phyloP scores from a whole-genome alignment of 2,113 vertebrate species.

The Pomatorhinus ruficollis region DNA sequence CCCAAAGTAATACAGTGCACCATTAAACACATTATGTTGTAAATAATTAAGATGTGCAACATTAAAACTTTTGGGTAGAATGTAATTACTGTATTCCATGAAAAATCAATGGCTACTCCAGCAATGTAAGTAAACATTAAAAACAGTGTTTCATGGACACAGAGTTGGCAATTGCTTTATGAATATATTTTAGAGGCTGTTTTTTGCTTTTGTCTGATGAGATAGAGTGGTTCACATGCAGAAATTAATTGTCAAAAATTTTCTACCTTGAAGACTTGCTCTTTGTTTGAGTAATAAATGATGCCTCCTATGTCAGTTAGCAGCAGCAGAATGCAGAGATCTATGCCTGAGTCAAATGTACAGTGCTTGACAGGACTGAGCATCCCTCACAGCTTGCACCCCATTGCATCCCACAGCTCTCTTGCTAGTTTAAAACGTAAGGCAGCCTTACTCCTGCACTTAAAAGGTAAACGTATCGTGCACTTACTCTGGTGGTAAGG shows the following conservation, averaged over 20 bases:
- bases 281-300: neutral
- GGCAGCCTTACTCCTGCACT: neutral
- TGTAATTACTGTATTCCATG: slow-evolving; percentile 9
- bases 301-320: neutral
- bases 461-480: neutral
- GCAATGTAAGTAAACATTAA: neutral
- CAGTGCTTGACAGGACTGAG: neutral
- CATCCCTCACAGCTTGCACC: neutral
- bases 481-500: neutral
- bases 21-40: slow-evolving; percentile 27
- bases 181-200: neutral
- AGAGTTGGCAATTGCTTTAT: neutral
- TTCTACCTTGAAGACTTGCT: neutral
- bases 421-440: neutral
- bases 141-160: neutral
- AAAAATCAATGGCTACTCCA: slow-evolving; percentile 14
- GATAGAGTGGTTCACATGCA: neutral
- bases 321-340: neutral
- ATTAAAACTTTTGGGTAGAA: slow-evolving; percentile 32
- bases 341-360: neutral
- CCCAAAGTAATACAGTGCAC: neutral
- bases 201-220: neutral
- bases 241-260: neutral
- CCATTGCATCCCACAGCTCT: neutral
- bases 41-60: slow-evolving; percentile 39